Evolutionary conservation across 2,113 vertebrate species (phyloP).

Genomic region (Coturnix japonica): DNA sequence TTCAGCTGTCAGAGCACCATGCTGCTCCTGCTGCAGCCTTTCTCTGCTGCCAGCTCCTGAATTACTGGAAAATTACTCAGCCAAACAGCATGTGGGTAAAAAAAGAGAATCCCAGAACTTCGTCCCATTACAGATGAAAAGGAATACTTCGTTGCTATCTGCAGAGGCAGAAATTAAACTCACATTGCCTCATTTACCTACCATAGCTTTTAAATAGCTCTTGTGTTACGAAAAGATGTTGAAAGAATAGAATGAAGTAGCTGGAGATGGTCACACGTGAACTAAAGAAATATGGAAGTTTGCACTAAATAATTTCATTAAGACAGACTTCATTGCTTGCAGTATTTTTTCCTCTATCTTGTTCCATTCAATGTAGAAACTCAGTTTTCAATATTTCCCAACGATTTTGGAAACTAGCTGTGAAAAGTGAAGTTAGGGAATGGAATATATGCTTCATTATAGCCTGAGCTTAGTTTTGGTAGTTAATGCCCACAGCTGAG

Average conservation of each 20-base stretch:
- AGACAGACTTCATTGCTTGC: neutral
- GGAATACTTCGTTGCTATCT: slow-evolving; percentile 20
- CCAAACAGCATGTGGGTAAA: neutral
- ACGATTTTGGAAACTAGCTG: slow-evolving; percentile 1
- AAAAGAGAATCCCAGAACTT: slow-evolving; percentile 25
- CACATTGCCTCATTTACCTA: neutral
- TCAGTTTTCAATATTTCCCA: neutral
- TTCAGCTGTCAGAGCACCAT: slow-evolving; percentile 18
- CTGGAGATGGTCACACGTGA: neutral
- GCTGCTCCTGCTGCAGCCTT: slow-evolving; percentile 20
- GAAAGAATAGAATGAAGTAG: neutral
- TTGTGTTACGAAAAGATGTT: neutral
- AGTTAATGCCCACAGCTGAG: neutral
- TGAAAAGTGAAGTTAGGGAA: neutral
- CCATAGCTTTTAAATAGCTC: neutral
- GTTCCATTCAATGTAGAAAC: neutral
- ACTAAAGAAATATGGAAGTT: neutral
- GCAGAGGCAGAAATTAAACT: neutral
- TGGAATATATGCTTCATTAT: neutral
- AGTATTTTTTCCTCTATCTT: neutral
- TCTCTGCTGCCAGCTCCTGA: neutral
- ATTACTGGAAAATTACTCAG: slow-evolving; percentile 53
- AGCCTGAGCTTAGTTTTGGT: neutral
- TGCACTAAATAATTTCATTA: neutral
- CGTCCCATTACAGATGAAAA: neutral